phyloP scores from a whole-genome alignment of 2,113 vertebrate genomes.

The Heptranchias perlo region DNA sequence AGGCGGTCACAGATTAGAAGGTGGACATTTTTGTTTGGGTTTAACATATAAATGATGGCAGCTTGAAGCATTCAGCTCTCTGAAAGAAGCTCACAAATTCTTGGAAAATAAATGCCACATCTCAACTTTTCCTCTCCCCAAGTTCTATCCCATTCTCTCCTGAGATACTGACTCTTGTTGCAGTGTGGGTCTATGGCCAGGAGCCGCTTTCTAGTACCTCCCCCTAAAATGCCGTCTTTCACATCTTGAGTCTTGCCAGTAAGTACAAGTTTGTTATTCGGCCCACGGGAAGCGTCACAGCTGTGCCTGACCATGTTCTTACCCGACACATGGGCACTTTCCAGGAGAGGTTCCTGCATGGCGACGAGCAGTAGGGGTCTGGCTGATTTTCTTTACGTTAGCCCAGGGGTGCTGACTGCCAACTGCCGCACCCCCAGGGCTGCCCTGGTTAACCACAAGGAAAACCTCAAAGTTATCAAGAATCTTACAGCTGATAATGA shows the following conservation, averaged over 20 bases:
- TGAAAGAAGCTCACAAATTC: background rate
- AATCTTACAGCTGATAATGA: too few relatives aligned
- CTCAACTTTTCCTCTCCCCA: background rate
- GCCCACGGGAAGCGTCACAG: background rate
- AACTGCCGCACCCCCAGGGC: too few relatives aligned
- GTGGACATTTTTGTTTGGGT: background rate
- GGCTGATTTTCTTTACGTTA: background rate
- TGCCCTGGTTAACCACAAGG: too few relatives aligned
- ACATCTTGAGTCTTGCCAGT: background rate
- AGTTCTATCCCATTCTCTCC: background rate
- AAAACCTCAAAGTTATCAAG: too few relatives aligned
- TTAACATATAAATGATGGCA: background rate
- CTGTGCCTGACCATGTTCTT: background rate
- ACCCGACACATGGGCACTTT: background rate
- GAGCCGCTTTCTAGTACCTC: background rate
- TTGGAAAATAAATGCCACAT: background rate
- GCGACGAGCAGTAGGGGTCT: background rate
- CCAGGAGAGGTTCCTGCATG: background rate
- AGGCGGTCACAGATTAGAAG: background rate
- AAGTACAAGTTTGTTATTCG: background rate
- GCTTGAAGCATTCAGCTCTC: background rate
- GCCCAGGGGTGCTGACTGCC: too few relatives aligned
- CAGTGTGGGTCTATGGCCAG: background rate
- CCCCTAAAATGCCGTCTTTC: background rate
- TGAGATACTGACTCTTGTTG: background rate